Evolutionary conservation across 2,888 invertebrate species (phyloP).

Genomic region (Sericinus montela): DNA sequence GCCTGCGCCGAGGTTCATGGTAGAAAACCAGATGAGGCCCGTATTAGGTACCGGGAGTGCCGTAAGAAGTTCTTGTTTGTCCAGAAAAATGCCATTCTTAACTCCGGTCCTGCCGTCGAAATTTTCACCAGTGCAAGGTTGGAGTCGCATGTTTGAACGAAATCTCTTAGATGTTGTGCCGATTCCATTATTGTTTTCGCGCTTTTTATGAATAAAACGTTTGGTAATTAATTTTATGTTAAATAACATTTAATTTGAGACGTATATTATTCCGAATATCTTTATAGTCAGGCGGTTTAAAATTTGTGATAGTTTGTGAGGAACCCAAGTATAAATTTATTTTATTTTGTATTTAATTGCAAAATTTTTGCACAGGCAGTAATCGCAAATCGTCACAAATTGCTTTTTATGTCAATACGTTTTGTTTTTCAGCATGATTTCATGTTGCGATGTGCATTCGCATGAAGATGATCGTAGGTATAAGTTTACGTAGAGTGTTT

Average conservation of each 20-base stretch:
- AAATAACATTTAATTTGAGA: conserved; percentile 15
- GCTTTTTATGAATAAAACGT: conserved; percentile 21
- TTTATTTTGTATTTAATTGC: conserved; percentile 5
- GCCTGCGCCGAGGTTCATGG: conserved; percentile 56
- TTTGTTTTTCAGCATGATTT: conserved; percentile 18
- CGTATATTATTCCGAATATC: conserved; percentile 1
- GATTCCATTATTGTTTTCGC: conserved; percentile 27
- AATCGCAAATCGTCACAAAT: conserved; percentile 36
- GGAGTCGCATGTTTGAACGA: conserved; percentile 47
- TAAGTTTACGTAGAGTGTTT: conserved; percentile 10
- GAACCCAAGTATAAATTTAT: conserved; percentile 7
- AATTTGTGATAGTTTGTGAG: conserved; percentile 39
- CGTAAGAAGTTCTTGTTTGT: conserved; percentile 61
- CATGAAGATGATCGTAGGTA: conserved; percentile 9
- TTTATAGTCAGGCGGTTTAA: conserved; percentile 8
- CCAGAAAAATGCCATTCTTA: conserved; percentile 69
- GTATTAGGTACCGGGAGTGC: conserved; percentile 40
- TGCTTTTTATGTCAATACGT: conserved; percentile 3
- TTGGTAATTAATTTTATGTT: conserved; percentile 4
- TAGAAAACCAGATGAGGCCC: conserved; percentile 59
- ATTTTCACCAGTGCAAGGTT: conserved; percentile 70
- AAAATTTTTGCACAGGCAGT: conserved; percentile 34
- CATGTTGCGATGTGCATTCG: conserved; percentile 7
- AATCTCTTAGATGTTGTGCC: conserved; percentile 29
- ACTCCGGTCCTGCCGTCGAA: conserved; percentile 75